Conservation (phyloP, 2,113 vertebrate genomes). For the Psittacara wagleri region DNA sequence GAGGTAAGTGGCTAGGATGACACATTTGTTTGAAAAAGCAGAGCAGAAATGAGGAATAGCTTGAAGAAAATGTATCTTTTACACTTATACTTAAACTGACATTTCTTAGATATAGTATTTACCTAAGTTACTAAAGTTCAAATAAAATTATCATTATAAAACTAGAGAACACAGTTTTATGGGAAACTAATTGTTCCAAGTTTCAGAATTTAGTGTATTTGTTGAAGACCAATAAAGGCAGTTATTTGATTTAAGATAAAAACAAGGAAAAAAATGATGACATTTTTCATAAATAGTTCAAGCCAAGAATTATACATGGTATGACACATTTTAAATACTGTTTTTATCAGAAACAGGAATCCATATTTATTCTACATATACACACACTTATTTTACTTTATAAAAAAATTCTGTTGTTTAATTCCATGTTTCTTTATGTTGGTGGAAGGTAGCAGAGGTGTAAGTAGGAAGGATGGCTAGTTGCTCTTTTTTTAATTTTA, state of each 20-base stretch:
- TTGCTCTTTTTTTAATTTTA: background rate
- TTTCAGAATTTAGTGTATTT: background rate
- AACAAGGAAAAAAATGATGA: background rate
- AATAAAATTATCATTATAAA: background rate
- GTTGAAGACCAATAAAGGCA: background rate
- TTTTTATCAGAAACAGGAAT: background rate
- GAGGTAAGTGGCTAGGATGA: background rate
- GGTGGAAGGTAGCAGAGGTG: background rate
- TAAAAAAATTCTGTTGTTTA: background rate
- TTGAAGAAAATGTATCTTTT: background rate
- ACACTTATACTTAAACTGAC: background rate
- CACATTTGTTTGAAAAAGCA: background rate
- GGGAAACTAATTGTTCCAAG: background rate
- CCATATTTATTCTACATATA: background rate
- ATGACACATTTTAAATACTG: background rate
- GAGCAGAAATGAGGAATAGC: background rate
- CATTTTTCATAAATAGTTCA: background rate
- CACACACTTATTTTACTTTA: background rate
- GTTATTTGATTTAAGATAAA: background rate
- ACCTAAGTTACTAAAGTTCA: background rate
- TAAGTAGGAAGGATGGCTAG: background rate
- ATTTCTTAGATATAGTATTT: background rate
- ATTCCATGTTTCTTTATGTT: background rate
- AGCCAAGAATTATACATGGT: background rate
- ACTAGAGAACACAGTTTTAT: background rate